Base-by-base conservation (phyloP, 2,113 vertebrate genomes). In the Oxyruncus cristatus region DNA sequence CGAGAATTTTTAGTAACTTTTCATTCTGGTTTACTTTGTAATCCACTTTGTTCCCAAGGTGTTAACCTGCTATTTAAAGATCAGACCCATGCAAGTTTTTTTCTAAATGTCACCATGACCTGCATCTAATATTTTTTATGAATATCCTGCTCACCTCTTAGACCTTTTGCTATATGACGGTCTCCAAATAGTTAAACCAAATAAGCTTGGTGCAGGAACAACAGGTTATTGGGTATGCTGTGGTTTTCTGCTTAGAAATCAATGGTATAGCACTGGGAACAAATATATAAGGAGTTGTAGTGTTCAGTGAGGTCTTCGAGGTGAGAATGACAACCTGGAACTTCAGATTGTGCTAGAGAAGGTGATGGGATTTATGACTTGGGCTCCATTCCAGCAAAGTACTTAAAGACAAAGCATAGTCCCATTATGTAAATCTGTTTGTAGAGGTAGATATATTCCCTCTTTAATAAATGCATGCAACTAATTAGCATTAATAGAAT, bases 361-460 rank as follows among this genome's bases (percentile, higher is more conserved):
- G 23, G 20, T 49, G 62, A 41, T 65, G 61, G 32, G 15, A 59
- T 75, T 92, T 95, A 68, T 84, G 59, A 59, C 52, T 78, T 65
- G 66, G 73, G 66, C 61, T 82, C 17, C 9, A 19, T 92, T 82
- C 44, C 89, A 85, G 17, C 22, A 61, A 84, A 39, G 17, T 87
- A 85, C 73, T 76, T 85, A 89, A 77, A 52, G n/a, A 59, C 42
- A 33, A 81, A 78, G 44, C 14, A 47, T 22, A 52, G 56, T 78
- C 7, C 47, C 14, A 35, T 95, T 92, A 87, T 28, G 82, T 68
- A 94, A 78, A 92, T 94, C 52, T 91, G 30, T 84, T 71, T 87
- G 37, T 75, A 76, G 52, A 81, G 41, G 33, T 61, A 65, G 55
- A 63, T 70, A 23, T 46, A 11, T 63, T 89, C 13, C n/a, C 33